Evolutionary conservation across 2,888 invertebrate species (phyloP).

Genomic region (Bombylius discolor): DNA sequence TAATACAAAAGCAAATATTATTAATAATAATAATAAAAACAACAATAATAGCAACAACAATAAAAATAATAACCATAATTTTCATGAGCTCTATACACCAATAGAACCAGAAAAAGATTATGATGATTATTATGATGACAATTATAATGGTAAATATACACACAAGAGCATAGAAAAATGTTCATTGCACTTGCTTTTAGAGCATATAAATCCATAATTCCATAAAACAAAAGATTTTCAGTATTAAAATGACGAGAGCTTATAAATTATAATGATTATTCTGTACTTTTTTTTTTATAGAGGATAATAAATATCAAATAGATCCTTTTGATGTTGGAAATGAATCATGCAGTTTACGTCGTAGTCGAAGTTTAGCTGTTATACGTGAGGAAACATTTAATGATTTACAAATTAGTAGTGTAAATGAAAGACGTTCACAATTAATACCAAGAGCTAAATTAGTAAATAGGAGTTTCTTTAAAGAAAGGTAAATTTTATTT

Average conservation of each 20-base stretch:
- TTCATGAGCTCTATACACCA: constrained; percentile 33
- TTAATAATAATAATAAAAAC: background rate
- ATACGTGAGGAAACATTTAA: constrained; percentile 65
- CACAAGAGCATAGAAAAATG: background rate
- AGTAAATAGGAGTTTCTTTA: constrained; percentile 60
- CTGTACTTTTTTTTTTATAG: background rate
- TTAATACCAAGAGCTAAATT: constrained; percentile 68
- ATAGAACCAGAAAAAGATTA: constrained; percentile 30
- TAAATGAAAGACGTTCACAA: constrained; percentile 56
- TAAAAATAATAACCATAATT: constrained; percentile 28
- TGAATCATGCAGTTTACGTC: constrained; percentile 42
- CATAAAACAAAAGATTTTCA: too few relatives aligned
- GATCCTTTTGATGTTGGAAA: constrained; percentile 27
- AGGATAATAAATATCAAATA: background rate
- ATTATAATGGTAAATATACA: constrained; percentile 3
- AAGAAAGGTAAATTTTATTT: constrained; percentile 47
- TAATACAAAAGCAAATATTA: constrained; percentile 15
- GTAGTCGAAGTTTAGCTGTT: constrained; percentile 60
- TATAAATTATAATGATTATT: too few relatives aligned
- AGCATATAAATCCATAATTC: too few relatives aligned
- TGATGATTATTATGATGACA: constrained; percentile 12
- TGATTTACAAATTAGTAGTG: constrained; percentile 51
- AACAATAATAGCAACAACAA: constrained; percentile 4
- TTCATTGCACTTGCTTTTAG: too few relatives aligned
- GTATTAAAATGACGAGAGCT: too few relatives aligned